Conservation (phyloP, 2,797 vertebrate species). For the Tenualosa ilisha region DNA sequence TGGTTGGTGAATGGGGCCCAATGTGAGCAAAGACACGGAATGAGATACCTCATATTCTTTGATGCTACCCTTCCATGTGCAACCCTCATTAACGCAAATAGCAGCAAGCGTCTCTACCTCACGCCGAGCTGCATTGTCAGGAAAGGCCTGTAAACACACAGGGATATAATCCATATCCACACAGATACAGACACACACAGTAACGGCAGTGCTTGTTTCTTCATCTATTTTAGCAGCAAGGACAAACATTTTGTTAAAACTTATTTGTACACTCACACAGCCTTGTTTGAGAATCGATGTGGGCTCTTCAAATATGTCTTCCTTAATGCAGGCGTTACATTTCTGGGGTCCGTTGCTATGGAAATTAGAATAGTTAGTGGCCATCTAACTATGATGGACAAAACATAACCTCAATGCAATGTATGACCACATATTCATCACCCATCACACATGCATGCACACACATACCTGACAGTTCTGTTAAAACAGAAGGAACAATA, state of each 20-base stretch:
- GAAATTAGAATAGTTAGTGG: background rate
- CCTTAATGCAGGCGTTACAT: conserved; percentile 89
- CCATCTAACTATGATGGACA: background rate
- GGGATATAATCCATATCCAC: conserved; percentile 49
- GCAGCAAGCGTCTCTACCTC: conserved; percentile 89
- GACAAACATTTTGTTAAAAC: background rate
- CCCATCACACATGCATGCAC: background rate
- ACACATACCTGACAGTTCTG: conserved; percentile 80
- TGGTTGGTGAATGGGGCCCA: too few relatives aligned
- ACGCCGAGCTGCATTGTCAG: conserved; percentile 66
- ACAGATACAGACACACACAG: conserved; percentile 72
- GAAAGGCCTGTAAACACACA: conserved; percentile 30
- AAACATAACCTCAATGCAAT: background rate
- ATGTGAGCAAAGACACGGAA: background rate
- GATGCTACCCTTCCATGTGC: conserved; percentile 87
- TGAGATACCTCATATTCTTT: conserved; percentile 88
- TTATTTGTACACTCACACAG: conserved; percentile 77
- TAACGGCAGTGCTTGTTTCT: too few relatives aligned
- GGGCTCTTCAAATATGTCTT: conserved; percentile 90
- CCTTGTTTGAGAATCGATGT: conserved; percentile 86
- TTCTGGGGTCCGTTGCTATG: conserved; percentile 89
- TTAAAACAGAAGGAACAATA: conserved; percentile 90
- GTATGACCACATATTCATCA: background rate
- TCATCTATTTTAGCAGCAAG: too few relatives aligned
- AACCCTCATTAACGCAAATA: conserved; percentile 82